A percentile compares a stretch with the other conserved stretches of the same genome.
Conservation (phyloP, 2,888 invertebrate species). For the Flabesymbios commensalis region DNA sequence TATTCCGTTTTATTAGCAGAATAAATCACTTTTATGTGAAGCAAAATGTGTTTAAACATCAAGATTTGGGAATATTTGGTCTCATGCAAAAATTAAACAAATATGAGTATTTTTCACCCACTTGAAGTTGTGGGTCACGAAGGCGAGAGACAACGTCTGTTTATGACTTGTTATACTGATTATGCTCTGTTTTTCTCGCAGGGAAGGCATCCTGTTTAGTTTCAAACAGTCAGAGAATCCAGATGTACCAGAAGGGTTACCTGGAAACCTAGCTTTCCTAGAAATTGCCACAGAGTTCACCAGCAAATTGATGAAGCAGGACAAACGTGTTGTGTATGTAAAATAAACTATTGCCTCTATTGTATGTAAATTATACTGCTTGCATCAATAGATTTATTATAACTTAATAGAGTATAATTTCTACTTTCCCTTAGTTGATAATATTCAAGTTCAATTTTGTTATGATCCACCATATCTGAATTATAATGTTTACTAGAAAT, state of each 20-base stretch:
- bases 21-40: too few species aligned
- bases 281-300: conserved; percentile 97
- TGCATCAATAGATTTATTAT: not conserved
- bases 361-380: not conserved
- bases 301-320: conserved; percentile 92
- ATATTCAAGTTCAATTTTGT: too few species aligned
- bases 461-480: not conserved
- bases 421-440: not conserved
- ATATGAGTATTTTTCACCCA: too few species aligned
- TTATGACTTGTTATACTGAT: too few species aligned
- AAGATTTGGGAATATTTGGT: too few species aligned
- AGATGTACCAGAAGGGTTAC: conserved; percentile 65
- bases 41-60: too few species aligned
- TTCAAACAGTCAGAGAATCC: conserved; percentile 64
- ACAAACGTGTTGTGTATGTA: conserved; percentile 76
- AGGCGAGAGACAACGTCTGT: too few species aligned
- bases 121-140: too few species aligned
- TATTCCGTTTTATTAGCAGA: too few species aligned
- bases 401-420: not conserved
- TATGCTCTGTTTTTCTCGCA: conserved; percentile 56
- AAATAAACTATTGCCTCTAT: not conserved
- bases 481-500: not conserved
- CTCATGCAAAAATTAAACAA: too few species aligned
- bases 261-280: conserved; percentile 86
- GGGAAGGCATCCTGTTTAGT: conserved; percentile 88